These are phyloP conservation scores for Psephotus haematonotus DNA, from an alignment of 2,113 vertebrate species.

Conservation along the genomic window DNA sequence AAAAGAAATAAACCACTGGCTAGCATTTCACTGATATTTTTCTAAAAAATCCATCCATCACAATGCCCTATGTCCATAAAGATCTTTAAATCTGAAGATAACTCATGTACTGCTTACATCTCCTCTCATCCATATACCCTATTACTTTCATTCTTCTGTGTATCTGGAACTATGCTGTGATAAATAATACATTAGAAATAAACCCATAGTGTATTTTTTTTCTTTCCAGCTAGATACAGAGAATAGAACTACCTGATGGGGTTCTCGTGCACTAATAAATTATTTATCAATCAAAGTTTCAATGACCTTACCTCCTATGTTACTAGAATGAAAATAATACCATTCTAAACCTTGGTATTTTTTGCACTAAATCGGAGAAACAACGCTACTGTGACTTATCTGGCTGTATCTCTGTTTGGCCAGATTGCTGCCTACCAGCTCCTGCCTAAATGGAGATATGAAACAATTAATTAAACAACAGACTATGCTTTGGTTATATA, in stretches of 20 bases:
- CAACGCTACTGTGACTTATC: background rate
- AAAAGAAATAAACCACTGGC: background rate
- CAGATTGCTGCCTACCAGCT: background rate
- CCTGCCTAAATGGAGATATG: background rate
- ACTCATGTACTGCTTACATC: background rate
- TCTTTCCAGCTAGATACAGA: background rate
- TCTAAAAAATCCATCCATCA: background rate
- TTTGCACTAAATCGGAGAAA: background rate
- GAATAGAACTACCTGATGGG: background rate
- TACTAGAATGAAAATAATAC: background rate
- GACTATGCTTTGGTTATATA: background rate
- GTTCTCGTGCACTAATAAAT: background rate
- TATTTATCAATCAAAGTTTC: background rate
- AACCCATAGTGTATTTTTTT: background rate
- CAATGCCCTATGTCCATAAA: background rate
- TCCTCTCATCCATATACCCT: background rate
- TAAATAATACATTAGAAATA: conserved; percentile 37
- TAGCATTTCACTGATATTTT: background rate
- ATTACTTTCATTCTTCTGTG: background rate
- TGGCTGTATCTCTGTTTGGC: background rate
- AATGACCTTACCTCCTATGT: background rate
- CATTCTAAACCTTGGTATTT: background rate
- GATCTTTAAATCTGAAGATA: background rate
- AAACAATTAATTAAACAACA: background rate
- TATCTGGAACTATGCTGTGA: background rate